phyloP scores from a whole-genome alignment of 2,888 invertebrate genomes.

The Acronicta aceris region DNA sequence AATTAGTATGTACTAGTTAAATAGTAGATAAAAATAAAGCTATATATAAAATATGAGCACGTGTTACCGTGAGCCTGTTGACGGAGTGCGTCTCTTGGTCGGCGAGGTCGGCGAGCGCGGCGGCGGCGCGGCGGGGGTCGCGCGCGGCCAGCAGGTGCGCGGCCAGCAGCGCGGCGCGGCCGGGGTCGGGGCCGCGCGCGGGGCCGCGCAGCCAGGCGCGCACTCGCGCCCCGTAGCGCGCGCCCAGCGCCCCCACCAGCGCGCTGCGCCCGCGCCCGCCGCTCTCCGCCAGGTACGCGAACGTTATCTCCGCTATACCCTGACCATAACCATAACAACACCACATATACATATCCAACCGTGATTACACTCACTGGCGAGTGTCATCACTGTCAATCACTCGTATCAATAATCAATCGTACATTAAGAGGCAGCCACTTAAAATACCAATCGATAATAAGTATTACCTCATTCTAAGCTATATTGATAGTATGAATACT shows the following conservation, averaged over 20 bases:
- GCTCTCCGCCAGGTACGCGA: slow-evolving; percentile 64
- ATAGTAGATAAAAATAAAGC: too few relatives aligned
- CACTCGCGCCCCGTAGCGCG: slow-evolving; percentile 12
- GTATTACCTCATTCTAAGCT: too few relatives aligned
- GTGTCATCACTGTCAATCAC: too few relatives aligned
- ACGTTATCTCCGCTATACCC: slow-evolving; percentile 73
- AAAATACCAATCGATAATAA: too few relatives aligned
- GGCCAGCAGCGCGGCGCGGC: slow-evolving; percentile 33
- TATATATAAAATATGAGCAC: too few relatives aligned
- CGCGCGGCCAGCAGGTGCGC: slow-evolving; percentile 24
- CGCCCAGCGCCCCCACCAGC: slow-evolving; percentile 45
- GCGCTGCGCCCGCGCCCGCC: slow-evolving; percentile 25
- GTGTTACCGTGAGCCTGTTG: slow-evolving; percentile 90
- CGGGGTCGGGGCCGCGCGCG: slow-evolving; percentile 29
- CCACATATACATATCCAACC: neutral
- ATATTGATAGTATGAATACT: too few relatives aligned
- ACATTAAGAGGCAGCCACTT: too few relatives aligned
- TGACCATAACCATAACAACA: slow-evolving; percentile 34
- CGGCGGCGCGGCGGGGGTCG: slow-evolving; percentile 39
- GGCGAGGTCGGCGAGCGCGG: slow-evolving; percentile 79
- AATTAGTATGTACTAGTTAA: too few relatives aligned
- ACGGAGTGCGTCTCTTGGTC: slow-evolving; percentile 90
- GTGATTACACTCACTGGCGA: too few relatives aligned
- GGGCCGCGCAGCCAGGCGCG: slow-evolving; percentile 64
- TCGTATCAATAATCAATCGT: too few relatives aligned